Conservation (phyloP, 2,113 vertebrate genomes). For the Lycaon pictus region DNA sequence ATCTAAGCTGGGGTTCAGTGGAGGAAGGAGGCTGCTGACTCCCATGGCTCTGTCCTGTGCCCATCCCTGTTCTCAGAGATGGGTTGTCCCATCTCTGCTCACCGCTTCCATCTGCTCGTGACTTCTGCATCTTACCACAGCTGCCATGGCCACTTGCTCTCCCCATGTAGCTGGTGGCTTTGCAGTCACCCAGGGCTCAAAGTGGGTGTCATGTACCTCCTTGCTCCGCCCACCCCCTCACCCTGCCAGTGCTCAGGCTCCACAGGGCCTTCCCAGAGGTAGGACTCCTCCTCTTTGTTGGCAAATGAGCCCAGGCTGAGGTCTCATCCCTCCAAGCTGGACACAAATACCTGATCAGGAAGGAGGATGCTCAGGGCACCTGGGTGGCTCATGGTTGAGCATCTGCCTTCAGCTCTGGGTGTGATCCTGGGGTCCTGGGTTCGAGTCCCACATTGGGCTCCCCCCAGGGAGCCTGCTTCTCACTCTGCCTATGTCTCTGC, state of each 20-base stretch:
- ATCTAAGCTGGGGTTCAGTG: neutral
- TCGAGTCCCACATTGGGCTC: too few relatives aligned
- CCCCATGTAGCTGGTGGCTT: neutral
- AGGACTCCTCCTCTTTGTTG: neutral
- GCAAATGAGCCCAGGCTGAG: neutral
- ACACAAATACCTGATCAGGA: neutral
- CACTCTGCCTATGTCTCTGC: too few relatives aligned
- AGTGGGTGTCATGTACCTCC: neutral
- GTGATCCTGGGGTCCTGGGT: too few relatives aligned
- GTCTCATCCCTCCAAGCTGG: neutral
- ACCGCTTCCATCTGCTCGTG: neutral
- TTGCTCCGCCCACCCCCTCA: neutral
- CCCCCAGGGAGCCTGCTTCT: too few relatives aligned
- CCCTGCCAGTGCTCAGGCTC: neutral
- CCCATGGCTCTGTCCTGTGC: neutral
- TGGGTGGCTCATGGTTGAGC: too few relatives aligned
- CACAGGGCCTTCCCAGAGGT: neutral
- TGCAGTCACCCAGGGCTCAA: fast-evolving
- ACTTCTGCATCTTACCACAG: neutral
- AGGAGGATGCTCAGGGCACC: too few relatives aligned
- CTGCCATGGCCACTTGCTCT: neutral
- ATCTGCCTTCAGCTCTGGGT: too few relatives aligned
- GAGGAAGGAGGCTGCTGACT: fast-evolving
- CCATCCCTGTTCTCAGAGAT: neutral
- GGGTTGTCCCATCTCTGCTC: neutral